Evolutionary conservation across 2,888 invertebrate genomes (phyloP), one percentile per base, ranked within the genome.

Genomic region (Polyommatus iphigenia): DNA sequence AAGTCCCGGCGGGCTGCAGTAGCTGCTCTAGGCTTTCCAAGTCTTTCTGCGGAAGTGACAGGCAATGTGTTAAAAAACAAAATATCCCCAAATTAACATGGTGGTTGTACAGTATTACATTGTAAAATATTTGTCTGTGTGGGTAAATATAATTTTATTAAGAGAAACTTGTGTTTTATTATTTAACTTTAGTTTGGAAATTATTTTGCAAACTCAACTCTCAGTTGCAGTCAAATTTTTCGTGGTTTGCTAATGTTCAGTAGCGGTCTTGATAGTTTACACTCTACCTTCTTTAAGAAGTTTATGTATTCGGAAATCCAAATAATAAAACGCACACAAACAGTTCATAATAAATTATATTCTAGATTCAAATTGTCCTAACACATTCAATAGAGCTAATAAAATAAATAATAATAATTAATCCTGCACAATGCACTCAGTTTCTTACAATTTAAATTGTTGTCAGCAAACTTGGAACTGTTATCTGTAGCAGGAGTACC

Each of bases 401-500:
- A 46, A 59, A 2, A 59, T 62, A 24, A 24, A 3, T 3, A 3
- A 32, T 32, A 32, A 32, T 32, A 3, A 32, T 13, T 10, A 62
- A 10, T 24, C 7, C 4, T 62, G 62, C 62, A 13, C 29, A 2
- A 15, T 6, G 18, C 67, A 67, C 29, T 24, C 10, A 24, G 62
- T 18, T 67, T 67, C 15, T 62, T 62, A 62, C 20, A 62, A 20
- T 62, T 10, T 10, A 2, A 62, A 62, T 24, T 20, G 59, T 59
- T 20, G n/a, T 18, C n/a, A 59, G n/a, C 20, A 4, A 62, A 77
- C 78, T 50, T 54, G 7, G 73, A 80, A 81, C 6, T 24, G 54
- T 78, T 86, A 84, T 82, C 79, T 83, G 81, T 89, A 86, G 78
- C 91, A 92, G 13, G 88, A 86, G 81, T 85, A 94, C 15, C 87